Percentiles rank a stretch among this genome's conserved stretches.
Conservation (phyloP, 2,113 vertebrate genomes). For the Acrocephalus kingi region DNA sequence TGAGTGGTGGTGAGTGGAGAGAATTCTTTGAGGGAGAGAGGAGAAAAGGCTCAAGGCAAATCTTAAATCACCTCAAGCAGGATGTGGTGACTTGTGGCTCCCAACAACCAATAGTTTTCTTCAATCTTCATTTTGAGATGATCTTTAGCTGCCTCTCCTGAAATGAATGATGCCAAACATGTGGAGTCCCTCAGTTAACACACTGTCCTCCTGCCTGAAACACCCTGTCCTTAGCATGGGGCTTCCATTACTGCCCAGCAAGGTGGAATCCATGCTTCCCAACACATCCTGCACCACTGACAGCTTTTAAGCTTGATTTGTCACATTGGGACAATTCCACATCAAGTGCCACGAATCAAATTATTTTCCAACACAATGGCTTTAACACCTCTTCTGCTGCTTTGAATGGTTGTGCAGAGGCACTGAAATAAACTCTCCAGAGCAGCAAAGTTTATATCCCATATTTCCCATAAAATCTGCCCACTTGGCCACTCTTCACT, state of each 20-base stretch:
- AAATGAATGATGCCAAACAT: background rate
- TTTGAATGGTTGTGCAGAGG: conserved; percentile 1
- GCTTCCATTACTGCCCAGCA: background rate
- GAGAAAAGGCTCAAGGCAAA: background rate
- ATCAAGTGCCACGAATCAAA: conserved; percentile 56
- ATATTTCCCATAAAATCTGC: background rate
- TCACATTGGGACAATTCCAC: background rate
- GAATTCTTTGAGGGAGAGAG: background rate
- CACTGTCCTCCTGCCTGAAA: background rate
- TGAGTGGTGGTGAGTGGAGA: background rate
- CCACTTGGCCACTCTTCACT: background rate
- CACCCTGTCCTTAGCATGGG: background rate
- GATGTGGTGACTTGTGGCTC: background rate
- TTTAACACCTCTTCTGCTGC: conserved; percentile 29
- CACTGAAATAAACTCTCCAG: conserved; percentile 18
- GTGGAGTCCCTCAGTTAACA: background rate
- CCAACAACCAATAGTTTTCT: background rate
- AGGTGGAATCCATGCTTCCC: background rate
- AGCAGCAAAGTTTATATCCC: background rate
- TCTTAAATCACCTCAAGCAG: background rate
- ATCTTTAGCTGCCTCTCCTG: background rate
- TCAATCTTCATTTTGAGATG: background rate
- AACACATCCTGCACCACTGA: background rate
- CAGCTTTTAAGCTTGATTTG: conserved; percentile 8
- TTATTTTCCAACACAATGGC: conserved; percentile 56